A percentile compares a stretch with the other conserved stretches of the same genome.
These are phyloP conservation scores for Drosophila asahinai DNA, from an alignment of 1,140 invertebrate species.

Conservation along the genomic window DNA sequence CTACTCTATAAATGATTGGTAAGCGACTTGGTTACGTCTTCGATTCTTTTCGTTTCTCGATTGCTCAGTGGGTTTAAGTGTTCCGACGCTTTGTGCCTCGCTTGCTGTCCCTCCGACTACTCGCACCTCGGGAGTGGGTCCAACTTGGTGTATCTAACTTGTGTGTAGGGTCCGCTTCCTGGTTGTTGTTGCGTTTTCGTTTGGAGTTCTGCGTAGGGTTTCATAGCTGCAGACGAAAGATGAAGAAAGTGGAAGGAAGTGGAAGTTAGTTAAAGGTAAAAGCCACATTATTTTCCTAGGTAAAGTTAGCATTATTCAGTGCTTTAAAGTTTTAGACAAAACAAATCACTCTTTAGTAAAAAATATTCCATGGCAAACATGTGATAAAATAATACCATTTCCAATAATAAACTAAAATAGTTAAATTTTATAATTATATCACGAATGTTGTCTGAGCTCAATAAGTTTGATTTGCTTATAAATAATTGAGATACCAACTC, in stretches of 20 bases:
- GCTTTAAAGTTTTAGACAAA: neutral
- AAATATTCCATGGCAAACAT: too few relatives aligned
- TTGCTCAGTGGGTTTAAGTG: slow-evolving; percentile 78
- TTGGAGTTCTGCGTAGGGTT: slow-evolving; percentile 58
- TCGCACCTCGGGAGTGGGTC: slow-evolving; percentile 2
- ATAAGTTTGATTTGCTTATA: too few relatives aligned
- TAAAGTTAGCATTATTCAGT: neutral
- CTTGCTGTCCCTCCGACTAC: neutral
- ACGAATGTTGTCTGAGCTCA: too few relatives aligned
- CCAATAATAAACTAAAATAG: too few relatives aligned
- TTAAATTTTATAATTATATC: too few relatives aligned
- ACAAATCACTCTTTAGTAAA: too few relatives aligned
- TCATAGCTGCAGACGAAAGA: slow-evolving; percentile 33
- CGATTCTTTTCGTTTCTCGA: slow-evolving; percentile 39
- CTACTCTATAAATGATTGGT: slow-evolving; percentile 60
- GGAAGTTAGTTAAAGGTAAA: neutral
- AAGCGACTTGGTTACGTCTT: slow-evolving; percentile 59
- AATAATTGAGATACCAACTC: neutral
- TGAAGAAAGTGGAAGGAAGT: neutral
- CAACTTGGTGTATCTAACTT: slow-evolving; percentile 38
- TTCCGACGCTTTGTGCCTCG: slow-evolving; percentile 61
- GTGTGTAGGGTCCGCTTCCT: slow-evolving; percentile 22
- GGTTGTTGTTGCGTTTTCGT: slow-evolving; percentile 22
- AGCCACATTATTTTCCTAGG: neutral
- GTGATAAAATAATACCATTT: too few relatives aligned